Evolutionary conservation across 1,140 invertebrate genomes (phyloP), one percentile per base, ranked within the genome.

Genomic region (Aphaenogaster ashmeadi): DNA sequence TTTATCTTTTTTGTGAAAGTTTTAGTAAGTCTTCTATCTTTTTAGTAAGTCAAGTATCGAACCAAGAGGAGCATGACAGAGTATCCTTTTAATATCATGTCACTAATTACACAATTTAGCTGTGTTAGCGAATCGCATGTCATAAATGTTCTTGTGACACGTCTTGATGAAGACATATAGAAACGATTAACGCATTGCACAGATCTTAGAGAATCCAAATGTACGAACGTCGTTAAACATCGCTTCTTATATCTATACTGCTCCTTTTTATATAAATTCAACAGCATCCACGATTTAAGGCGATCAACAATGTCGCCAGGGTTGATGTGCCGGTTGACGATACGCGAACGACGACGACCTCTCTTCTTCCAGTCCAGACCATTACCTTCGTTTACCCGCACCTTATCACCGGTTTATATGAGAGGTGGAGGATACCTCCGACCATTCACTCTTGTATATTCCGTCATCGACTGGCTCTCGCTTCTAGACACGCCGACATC

Each of bases 331-430:
- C 36, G 27, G 60, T 87, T 74, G 79, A 58, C 64, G 84, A 79
- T 90, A 90, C 81, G 84, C 71, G 33, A 54, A 67, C 9, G 21
- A 50, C 44, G 47, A 85, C 84, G 56, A 89, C 15, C 81, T 88
- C 83, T 74, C 89, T 88, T 92, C 91, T 92, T 89, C 85, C 81
- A 74, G 87, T 92, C 84, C 92, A 91, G 91, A 79, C 91, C 92
- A 94, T 94, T 94, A 92, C 93, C 92, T 91, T 84, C 88, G 89
- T 91, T 91, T 89, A 89, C 47, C 83, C 86, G 81, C 89, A 92
- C 87, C 91, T 94, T 94, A 94, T 93, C 93, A 91, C 90, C 80
- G 77, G 81, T 87, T 81, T 81, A 66, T 71, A n/a, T 67, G 56
- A 56, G 36, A 87, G 36, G 21, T 54, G 72, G 75, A 27, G 54